phyloP scores from a whole-genome alignment of 1,140 invertebrate genomes.

The Periplaneta americana region DNA sequence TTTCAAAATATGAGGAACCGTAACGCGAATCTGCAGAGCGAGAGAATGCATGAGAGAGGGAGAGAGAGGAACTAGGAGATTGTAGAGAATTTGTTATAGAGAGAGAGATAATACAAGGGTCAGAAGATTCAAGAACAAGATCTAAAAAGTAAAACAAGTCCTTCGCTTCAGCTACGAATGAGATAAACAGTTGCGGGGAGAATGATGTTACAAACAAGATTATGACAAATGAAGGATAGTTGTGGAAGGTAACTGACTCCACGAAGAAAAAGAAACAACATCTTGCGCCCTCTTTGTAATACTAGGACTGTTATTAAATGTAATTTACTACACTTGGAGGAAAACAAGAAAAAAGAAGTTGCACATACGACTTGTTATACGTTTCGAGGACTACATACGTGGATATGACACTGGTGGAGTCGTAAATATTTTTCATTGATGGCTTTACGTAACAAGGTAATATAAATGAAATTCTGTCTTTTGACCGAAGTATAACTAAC shows the following conservation, averaged over 20 bases:
- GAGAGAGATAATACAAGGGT: background rate
- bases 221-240: background rate
- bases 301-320: background rate
- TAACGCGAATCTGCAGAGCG: background rate
- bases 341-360: background rate
- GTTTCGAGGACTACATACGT: too few species aligned
- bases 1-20: background rate
- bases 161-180: background rate
- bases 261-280: background rate
- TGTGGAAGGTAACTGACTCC: background rate
- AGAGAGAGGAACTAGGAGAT: too few species aligned
- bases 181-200: background rate
- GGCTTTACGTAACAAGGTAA: too few species aligned
- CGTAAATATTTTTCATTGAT: too few species aligned
- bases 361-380: too few species aligned
- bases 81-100: too few species aligned
- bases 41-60: background rate
- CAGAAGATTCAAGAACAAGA: background rate
- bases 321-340: background rate
- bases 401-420: too few species aligned
- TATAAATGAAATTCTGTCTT: too few species aligned
- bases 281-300: too few species aligned
- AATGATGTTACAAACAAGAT: background rate
- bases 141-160: background rate
- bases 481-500: too few species aligned